A percentile compares a stretch with the other conserved stretches of the same genome.
phyloP scores from a whole-genome alignment of 2,113 vertebrate genomes.

The Sander vitreus region DNA sequence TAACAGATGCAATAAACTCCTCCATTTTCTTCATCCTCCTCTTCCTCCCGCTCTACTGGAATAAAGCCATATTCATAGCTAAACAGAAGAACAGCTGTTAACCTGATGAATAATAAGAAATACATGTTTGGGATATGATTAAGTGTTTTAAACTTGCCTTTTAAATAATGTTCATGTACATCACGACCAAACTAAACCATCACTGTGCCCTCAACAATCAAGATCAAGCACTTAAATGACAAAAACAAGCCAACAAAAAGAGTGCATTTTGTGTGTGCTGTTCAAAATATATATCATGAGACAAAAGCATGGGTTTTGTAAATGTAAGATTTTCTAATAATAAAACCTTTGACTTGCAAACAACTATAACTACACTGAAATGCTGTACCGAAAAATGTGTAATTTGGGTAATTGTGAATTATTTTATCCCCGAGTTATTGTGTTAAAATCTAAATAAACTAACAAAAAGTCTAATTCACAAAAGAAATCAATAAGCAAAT shows the following conservation, averaged over 20 bases:
- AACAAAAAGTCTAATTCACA: background rate
- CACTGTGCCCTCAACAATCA: background rate
- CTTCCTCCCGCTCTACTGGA: constrained; percentile 11
- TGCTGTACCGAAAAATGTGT: background rate
- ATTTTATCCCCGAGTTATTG: background rate
- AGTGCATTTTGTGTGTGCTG: background rate
- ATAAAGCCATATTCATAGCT: background rate
- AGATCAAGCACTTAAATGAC: constrained; percentile 2
- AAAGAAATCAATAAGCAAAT: background rate
- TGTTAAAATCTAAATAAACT: background rate
- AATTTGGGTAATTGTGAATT: background rate
- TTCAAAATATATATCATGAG: background rate
- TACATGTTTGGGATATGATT: background rate
- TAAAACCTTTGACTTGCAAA: background rate
- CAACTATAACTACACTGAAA: background rate
- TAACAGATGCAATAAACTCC: constrained; percentile 8
- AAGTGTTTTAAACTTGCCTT: background rate
- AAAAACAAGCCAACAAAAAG: background rate
- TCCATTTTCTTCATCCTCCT: constrained; percentile 7
- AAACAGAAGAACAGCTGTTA: background rate
- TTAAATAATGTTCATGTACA: background rate
- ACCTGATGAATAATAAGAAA: background rate
- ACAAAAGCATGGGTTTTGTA: background rate
- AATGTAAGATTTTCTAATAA: background rate
- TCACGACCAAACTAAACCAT: background rate